Evolutionary conservation across 2,113 vertebrate species (phyloP).

Genomic region (Hyperoodon ampullatus): DNA sequence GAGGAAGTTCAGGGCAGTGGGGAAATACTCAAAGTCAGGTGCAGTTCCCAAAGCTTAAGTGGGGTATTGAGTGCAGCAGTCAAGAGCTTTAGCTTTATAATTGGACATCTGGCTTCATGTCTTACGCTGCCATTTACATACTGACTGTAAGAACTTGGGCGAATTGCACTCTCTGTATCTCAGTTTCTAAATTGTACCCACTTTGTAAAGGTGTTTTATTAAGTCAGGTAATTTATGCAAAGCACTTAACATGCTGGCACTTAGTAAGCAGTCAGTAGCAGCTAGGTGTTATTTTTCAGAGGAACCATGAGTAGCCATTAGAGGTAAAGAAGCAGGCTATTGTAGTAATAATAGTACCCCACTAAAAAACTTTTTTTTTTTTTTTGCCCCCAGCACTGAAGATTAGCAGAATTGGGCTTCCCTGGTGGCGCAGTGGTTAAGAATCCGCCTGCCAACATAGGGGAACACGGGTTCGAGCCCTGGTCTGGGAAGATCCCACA

Average conservation of each 20-base stretch:
- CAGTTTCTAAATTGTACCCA: background rate
- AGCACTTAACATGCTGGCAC: background rate
- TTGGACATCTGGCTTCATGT: background rate
- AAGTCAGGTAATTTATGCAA: conserved; percentile 10
- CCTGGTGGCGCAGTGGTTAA: too few relatives aligned
- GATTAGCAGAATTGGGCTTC: background rate
- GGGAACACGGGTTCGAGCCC: too few relatives aligned
- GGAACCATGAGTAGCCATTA: background rate
- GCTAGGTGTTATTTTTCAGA: background rate
- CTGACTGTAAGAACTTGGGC: background rate
- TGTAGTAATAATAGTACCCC: background rate
- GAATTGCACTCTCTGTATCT: background rate
- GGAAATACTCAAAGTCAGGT: background rate
- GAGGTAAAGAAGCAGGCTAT: background rate
- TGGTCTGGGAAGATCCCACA: too few relatives aligned
- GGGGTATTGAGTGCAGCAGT: background rate
- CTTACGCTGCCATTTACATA: background rate
- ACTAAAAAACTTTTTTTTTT: background rate
- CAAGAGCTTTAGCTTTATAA: background rate
- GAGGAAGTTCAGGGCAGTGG: background rate
- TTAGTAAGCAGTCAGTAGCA: background rate
- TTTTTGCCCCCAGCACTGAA: background rate
- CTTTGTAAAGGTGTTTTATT: background rate
- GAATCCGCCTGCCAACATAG: too few relatives aligned
- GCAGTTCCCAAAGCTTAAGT: background rate